Percentiles rank a stretch among this genome's conserved stretches.
phyloP scores from a whole-genome alignment of 2,888 invertebrate genomes.

The Gonocerus acuteangulatus region DNA sequence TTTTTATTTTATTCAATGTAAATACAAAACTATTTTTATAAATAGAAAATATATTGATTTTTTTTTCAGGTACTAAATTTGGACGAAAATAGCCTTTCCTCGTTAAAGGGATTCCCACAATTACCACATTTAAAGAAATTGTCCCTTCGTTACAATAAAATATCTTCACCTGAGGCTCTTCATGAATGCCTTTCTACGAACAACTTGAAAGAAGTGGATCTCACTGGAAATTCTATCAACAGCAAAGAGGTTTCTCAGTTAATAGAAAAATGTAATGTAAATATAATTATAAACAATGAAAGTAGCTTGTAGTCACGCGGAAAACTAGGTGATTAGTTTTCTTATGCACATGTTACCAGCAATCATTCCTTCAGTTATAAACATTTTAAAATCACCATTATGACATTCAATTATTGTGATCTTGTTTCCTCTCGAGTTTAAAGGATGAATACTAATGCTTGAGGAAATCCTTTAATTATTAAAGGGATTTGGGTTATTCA shows the following conservation, averaged over 20 bases:
- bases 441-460: too few species aligned
- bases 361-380: too few species aligned
- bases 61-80: slow-evolving; percentile 28
- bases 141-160: slow-evolving; percentile 38
- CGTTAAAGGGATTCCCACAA: slow-evolving; percentile 48
- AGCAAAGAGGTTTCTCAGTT: background rate
- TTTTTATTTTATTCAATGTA: too few species aligned
- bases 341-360: too few species aligned
- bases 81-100: slow-evolving; percentile 30
- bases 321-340: too few species aligned
- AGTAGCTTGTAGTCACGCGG: too few species aligned
- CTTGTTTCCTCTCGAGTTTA: too few species aligned
- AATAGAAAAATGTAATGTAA: background rate
- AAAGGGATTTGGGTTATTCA: too few species aligned
- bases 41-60: too few species aligned
- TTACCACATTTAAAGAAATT: slow-evolving; percentile 47
- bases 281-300: background rate
- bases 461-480: too few species aligned
- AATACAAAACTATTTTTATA: too few species aligned
- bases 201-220: background rate
- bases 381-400: background rate
- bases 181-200: slow-evolving; percentile 5
- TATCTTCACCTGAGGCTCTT: slow-evolving; percentile 15
- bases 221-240: background rate
- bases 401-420: slow-evolving; percentile 1